Base-by-base conservation (phyloP, 37 sponge, comb jelly and placozoan species). In the Cladorhizidae sp. region DNA sequence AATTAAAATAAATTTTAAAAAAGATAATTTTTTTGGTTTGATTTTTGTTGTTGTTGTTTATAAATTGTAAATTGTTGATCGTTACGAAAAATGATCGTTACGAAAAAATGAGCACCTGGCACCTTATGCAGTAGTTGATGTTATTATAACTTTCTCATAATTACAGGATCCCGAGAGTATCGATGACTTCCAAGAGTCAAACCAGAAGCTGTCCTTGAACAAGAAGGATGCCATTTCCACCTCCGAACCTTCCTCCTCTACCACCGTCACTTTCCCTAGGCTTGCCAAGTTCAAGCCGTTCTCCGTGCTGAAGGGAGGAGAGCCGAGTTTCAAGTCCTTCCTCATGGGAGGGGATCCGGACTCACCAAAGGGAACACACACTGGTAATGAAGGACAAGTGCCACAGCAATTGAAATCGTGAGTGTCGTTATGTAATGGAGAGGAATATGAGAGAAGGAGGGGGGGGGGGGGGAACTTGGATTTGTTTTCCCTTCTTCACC, bases 151-250 rank as follows among this genome's bases (percentile, higher is more conserved):
- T n/a, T n/a, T n/a, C n/a, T n/a, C n/a, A n/a, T n/a, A n/a, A n/a
- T n/a, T n/a, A 61, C 61, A 82, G 83, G 83, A 82, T 18, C 83
- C 83, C 7, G 83, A 82, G 65, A 82, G 83, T 45, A 40, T 72
- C 7, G 83, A 82, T 61, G 63, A 49, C 11, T 28, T 82, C 21
- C 74, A 64, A 12, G 74, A 64, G 3, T 22, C 71, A 45, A 71
- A 40, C 37, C 42, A 12, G 45, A 43, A 40, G 45, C 3, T 43
- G 3, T 59, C 61, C 17, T 5, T 5, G 49, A 28, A 31, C 33
- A 65, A 65, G 12, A 31, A 65, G 67, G 32, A 65, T 31, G 35
- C 20, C 5, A 2, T 18, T 3, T 31, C 35, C 18, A 32, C 2
- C 17, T 25, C 2, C 35, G 49, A 45, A 5, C 31, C 67, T 18